phyloP scores from a whole-genome alignment of 2,888 invertebrate genomes.

The Nomada ruficornis region DNA sequence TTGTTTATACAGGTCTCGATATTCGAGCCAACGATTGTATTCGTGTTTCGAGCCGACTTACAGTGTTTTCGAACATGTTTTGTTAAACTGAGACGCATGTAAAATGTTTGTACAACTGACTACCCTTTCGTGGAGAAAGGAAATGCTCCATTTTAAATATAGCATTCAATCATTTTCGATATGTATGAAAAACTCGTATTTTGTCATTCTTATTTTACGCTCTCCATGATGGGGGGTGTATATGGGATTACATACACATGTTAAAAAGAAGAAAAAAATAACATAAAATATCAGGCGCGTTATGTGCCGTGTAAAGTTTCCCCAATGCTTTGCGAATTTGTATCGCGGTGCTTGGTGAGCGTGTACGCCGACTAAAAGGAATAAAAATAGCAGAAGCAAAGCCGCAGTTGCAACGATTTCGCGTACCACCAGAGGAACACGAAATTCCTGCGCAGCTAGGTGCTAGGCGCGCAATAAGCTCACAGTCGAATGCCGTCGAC shows the following conservation, averaged over 20 bases:
- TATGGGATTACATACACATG: no score
- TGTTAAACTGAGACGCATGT: neutral
- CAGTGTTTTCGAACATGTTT: neutral
- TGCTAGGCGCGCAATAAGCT: slow-evolving; percentile 18
- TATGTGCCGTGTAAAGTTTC: neutral
- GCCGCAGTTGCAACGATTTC: slow-evolving; percentile 39
- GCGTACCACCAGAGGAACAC: slow-evolving; percentile 26
- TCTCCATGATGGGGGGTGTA: no score
- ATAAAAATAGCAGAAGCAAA: slow-evolving; percentile 51
- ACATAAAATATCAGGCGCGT: neutral
- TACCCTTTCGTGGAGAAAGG: neutral
- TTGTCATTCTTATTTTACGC: no score
- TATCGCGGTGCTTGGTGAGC: neutral
- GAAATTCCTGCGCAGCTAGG: slow-evolving; percentile 27
- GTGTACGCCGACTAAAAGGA: slow-evolving; percentile 31
- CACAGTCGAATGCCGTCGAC: slow-evolving; percentile 5
- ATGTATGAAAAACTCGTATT: no score
- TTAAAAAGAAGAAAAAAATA: no score
- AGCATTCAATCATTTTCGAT: no score
- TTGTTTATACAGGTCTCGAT: neutral
- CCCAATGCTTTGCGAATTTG: neutral
- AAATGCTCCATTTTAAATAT: neutral
- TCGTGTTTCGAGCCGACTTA: neutral
- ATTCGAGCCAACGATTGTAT: neutral
- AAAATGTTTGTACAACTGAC: neutral